Percentiles rank a stretch among this genome's conserved stretches.
Conservation (phyloP, 2,888 invertebrate genomes). For the Thymelicus acteon region DNA sequence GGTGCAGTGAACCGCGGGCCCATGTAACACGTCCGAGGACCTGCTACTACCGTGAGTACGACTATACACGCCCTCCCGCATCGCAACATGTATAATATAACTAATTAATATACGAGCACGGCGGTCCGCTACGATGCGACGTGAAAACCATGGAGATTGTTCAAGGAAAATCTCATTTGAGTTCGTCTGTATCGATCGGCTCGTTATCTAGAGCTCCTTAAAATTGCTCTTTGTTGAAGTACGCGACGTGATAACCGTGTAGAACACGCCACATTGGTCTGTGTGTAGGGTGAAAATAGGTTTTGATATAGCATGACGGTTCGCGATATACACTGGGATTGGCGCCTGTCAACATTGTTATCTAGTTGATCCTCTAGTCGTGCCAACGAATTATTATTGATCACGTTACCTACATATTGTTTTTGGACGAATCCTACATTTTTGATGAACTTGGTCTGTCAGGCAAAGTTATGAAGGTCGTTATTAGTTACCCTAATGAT, state of each 20-base stretch:
- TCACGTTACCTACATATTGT: conserved; percentile 50
- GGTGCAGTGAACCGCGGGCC: conserved; percentile 63
- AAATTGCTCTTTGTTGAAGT: conserved; percentile 51
- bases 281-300: conserved; percentile 9
- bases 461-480: conserved; percentile 19
- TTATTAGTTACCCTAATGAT: background rate
- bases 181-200: conserved; percentile 68
- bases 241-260: conserved; percentile 38
- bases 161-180: conserved; percentile 41
- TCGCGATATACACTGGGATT: conserved; percentile 45
- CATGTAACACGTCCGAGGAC: conserved; percentile 68
- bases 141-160: conserved; percentile 36
- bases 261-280: conserved; percentile 10
- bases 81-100: conserved; percentile 21
- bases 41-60: conserved; percentile 66
- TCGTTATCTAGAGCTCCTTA: conserved; percentile 58
- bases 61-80: conserved; percentile 39
- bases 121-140: conserved; percentile 36
- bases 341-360: conserved; percentile 56
- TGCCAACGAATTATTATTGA: conserved; percentile 60
- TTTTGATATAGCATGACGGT: background rate
- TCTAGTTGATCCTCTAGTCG: conserved; percentile 44
- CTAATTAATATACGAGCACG: conserved; percentile 30
- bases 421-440: conserved; percentile 26
- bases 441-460: conserved; percentile 28